Percentiles rank a stretch among this genome's conserved stretches.
Evolutionary conservation across 2,888 invertebrate genomes (phyloP).

Genomic region (Nipponacmea schrenckii): DNA sequence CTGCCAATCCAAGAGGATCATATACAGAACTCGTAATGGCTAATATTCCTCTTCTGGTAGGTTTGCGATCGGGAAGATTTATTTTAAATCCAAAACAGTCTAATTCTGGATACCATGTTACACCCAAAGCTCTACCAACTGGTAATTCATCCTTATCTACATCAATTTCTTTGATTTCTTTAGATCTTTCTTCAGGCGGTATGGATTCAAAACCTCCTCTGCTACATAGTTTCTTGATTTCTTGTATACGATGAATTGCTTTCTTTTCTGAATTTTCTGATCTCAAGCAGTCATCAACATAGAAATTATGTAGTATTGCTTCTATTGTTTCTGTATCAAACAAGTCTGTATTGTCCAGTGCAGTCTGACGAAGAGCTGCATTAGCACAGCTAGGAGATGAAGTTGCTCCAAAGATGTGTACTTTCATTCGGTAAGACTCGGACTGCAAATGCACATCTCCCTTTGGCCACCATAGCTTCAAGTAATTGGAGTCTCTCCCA

Average conservation of each 20-base stretch:
- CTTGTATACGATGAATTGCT: slow-evolving; percentile 13
- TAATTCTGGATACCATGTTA: slow-evolving; percentile 14
- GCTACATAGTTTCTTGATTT: slow-evolving; percentile 10
- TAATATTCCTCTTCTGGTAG: slow-evolving; percentile 13
- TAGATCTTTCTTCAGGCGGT: slow-evolving; percentile 13
- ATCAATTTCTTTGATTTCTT: slow-evolving; percentile 11
- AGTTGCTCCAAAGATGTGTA: slow-evolving; percentile 21
- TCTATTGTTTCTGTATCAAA: background rate
- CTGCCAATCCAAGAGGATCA: slow-evolving; percentile 18
- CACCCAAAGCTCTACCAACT: slow-evolving; percentile 17
- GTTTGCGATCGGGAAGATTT: background rate
- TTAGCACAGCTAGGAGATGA: slow-evolving; percentile 22
- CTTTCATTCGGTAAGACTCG: slow-evolving; percentile 26
- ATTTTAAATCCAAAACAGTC: slow-evolving; percentile 14
- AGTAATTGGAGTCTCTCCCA: slow-evolving; percentile 12
- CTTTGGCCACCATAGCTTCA: slow-evolving; percentile 27
- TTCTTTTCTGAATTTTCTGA: background rate
- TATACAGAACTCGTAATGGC: slow-evolving; percentile 10
- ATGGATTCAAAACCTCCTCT: slow-evolving; percentile 19
- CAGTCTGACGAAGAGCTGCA: slow-evolving; percentile 13
- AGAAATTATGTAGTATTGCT: background rate
- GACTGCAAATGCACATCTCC: too few relatives aligned
- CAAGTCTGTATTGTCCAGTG: background rate
- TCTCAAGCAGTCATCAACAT: background rate
- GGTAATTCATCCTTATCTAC: slow-evolving; percentile 15